Evolutionary conservation across 2,797 vertebrate species (phyloP), one percentile per base, ranked within the genome.

Genomic region (Ibycter americanus): DNA sequence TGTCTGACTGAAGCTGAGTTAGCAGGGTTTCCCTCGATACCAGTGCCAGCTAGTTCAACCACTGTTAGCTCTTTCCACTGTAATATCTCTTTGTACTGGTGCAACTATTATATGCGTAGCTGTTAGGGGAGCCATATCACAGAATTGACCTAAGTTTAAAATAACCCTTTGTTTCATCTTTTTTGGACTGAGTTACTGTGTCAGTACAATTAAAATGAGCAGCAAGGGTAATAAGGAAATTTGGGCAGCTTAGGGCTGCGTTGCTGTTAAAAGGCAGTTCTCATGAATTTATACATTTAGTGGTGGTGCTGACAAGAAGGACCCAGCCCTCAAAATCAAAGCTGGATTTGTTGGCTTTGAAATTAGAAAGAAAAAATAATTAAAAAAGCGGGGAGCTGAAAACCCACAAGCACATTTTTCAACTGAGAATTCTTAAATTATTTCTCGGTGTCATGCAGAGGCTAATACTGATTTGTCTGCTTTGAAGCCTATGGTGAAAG

Each of bases 211-310:
- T 83, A 26, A 80, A 90, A n/a, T 11, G 36, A 63, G 65, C 46
- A 40, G 32, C 9, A 15, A 19, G 56, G 25, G 70, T 61, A 65
- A 56, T 89, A 46, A 96, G 83, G 86, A 89, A 87, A 36, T 76
- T 9, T 83, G 68, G 40, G 34, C 47, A 74, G 47, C 68, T 81
- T 4, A 40, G 22, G 40, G 52, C 76, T 87, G 70, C 8, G 0
- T 19, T 83, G 38, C 73, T 93, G 52, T 38, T 87, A 4, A 70
- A 70, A 77, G 62, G 71, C 46, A 46, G 11, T 34, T 26, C 51
- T 80, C 0, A 0, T 55, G 34, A 70, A n/a, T 76, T 25, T 49
- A 12, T 55, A 52, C 10, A 19, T 62, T 62, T 25, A 66, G 34
- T 23, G 23, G 4, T 38, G 34, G 10, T 59, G 56, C 61, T 67